These are phyloP conservation scores for Hirtodrosophila duncani DNA, from an alignment of 2,888 invertebrate genomes.

Conservation along the genomic window DNA sequence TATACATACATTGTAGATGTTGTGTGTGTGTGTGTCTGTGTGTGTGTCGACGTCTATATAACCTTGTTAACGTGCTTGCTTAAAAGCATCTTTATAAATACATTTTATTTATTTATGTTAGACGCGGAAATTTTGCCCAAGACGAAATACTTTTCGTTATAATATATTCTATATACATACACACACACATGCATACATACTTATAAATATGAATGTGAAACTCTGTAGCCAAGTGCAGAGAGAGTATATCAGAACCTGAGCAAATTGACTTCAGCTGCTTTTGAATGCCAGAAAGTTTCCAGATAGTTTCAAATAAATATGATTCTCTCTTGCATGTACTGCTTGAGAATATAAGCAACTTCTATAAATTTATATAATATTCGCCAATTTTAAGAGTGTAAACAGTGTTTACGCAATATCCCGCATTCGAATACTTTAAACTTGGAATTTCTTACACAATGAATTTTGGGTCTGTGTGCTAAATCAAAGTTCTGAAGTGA, in stretches of 20 bases:
- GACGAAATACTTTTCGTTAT: conserved; percentile 63
- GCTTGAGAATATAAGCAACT: too few species aligned
- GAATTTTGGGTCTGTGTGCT: conserved; percentile 40
- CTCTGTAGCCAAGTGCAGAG: too few species aligned
- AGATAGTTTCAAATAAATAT: too few species aligned
- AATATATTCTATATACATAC: conserved; percentile 47
- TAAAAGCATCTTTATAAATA: conserved; percentile 74
- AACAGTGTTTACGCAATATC: too few species aligned
- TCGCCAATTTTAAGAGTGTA: too few species aligned
- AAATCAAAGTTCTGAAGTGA: conserved; percentile 68
- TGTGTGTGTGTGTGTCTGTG: conserved; percentile 2
- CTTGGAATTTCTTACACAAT: conserved; percentile 9
- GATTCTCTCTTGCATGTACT: too few species aligned
- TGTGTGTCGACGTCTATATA: conserved; percentile 32
- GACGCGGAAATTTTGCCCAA: conserved; percentile 50
- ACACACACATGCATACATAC: background rate
- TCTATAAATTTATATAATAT: too few species aligned
- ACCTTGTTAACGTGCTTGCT: conserved; percentile 68
- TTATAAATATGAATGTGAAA: too few species aligned
- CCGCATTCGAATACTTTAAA: conserved; percentile 3
- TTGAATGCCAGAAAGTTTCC: too few species aligned
- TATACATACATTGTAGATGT: conserved; percentile 7
- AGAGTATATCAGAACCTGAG: too few species aligned
- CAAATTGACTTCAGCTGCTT: too few species aligned
- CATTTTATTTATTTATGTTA: conserved; percentile 74